A percentile compares a stretch with the other conserved stretches of the same genome.
These are phyloP conservation scores for Tyto alba DNA, from an alignment of 2,113 vertebrate species.

Conservation along the genomic window DNA sequence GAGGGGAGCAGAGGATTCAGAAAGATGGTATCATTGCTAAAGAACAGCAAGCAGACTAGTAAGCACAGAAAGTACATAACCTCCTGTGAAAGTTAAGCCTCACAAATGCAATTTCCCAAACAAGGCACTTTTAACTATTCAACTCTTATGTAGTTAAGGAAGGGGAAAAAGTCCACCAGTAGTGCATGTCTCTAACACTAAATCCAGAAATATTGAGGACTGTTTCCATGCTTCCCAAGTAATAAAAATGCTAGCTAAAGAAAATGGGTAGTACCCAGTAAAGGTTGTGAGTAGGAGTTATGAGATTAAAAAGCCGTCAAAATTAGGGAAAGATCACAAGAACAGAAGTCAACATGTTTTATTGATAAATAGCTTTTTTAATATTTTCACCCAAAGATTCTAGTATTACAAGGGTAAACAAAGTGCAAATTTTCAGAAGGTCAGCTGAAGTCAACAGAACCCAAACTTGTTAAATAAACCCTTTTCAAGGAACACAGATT, in stretches of 20 bases:
- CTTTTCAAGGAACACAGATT: constrained; percentile 59
- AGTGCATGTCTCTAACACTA: not conserved
- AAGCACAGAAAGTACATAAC: not conserved
- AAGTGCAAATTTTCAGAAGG: constrained; percentile 70
- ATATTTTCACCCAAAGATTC: constrained; percentile 43
- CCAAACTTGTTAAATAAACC: constrained; percentile 61
- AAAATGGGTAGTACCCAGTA: not conserved
- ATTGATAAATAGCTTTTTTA: constrained; percentile 69
- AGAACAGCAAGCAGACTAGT: not conserved
- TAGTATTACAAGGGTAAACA: constrained; percentile 72
- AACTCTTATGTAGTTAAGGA: not conserved
- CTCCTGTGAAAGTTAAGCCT: not conserved
- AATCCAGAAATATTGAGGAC: not conserved
- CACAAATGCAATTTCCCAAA: not conserved
- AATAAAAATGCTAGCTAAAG: not conserved
- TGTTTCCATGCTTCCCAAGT: not conserved
- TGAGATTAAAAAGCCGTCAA: not conserved
- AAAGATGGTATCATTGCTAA: not conserved
- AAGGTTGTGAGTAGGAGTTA: not conserved
- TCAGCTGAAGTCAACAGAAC: constrained; percentile 69
- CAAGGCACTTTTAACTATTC: not conserved
- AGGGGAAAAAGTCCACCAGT: not conserved
- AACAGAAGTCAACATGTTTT: constrained; percentile 20
- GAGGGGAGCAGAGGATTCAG: not conserved
- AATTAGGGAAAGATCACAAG: not conserved